Evolutionary conservation across 1,140 invertebrate genomes (phyloP), one percentile per base, ranked within the genome.

Genomic region (Steinernema khuongi): DNA sequence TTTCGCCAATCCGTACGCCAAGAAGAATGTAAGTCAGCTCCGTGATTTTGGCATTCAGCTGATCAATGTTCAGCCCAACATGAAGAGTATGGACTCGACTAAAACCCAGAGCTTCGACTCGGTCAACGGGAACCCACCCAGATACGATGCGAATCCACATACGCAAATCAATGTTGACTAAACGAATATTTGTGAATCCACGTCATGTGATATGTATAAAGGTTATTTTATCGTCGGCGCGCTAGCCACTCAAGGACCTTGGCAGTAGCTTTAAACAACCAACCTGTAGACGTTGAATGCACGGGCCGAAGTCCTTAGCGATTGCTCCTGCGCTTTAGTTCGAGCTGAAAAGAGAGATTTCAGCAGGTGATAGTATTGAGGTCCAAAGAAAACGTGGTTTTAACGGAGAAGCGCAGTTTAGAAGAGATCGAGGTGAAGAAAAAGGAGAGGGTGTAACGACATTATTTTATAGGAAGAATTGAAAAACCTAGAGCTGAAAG

Each of bases 1-100:
- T 19, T 80, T 84, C 68, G 66, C 31, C 22, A 82, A 66, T 29
- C 81, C 76, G 18, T 83, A 73, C 68, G 79, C 82, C 79, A 26
- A 31, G 14, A 73, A 71, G 19, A 69, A 75, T n/a, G n/a, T n/a
- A n/a, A n/a, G n/a, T n/a, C n/a, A n/a, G n/a, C n/a, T 17, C 67
- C 1, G 50, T 43, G 33, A 79, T 18, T 36, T 28, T 78, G 44
- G 71, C 76, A n/a, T 50, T 33, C 26, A 78, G 70, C 43, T 60
- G 68, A 33, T n/a, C 19, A 66, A 28, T 66, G 31, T 0, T 14
- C 14, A 30, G 22, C 7, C 17, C 22, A 67, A 30, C 31, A 77
- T 7, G n/a, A 11, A 14, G 1, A 78, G 7, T 22, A 60, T 60
- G 14, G n/a, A n/a, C 26, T 22, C 14, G 50, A 14, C 50, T 7